Percentiles rank a stretch among this genome's conserved stretches.
phyloP scores from a whole-genome alignment of 2,888 invertebrate species.

The Aradus depressus region DNA sequence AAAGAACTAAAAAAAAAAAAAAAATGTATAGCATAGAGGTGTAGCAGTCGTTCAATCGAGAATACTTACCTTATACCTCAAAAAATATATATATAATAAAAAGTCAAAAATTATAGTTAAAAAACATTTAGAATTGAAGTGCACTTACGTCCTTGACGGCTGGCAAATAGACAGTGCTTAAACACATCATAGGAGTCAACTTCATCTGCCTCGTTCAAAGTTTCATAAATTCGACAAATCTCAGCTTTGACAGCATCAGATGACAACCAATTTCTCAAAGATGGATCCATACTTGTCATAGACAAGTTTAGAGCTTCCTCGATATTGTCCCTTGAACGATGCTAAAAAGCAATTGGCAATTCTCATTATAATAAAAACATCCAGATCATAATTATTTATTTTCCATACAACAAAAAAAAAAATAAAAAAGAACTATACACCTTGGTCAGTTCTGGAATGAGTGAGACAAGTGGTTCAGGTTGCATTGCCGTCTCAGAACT shows the following conservation, averaged over 20 bases:
- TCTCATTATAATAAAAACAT: too few species aligned
- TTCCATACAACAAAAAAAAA: not conserved
- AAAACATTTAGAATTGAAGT: too few species aligned
- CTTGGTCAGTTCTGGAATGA: constrained; percentile 4
- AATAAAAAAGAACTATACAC: not conserved
- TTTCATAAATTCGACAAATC: constrained; percentile 6
- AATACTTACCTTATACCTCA: too few species aligned
- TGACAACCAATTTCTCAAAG: constrained; percentile 19
- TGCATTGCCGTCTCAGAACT: constrained; percentile 44
- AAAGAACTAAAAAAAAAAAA: too few species aligned
- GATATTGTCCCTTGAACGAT: constrained; percentile 6
- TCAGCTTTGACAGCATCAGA: constrained; percentile 14
- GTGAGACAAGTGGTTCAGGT: constrained; percentile 1
- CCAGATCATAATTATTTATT: not conserved
- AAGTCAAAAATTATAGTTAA: too few species aligned
- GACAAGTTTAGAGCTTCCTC: not conserved
- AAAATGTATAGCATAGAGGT: too few species aligned
- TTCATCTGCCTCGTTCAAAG: not conserved
- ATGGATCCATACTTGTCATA: not conserved
- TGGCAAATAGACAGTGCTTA: not conserved
- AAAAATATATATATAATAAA: too few species aligned
- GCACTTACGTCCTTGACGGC: constrained; percentile 1
- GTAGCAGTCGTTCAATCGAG: too few species aligned
- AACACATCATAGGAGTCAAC: not conserved
- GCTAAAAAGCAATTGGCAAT: too few species aligned